Evolutionary conservation across 1,140 invertebrate species (phyloP), one percentile per base, ranked within the genome.

Genomic region (Teleopsis dalmanni): DNA sequence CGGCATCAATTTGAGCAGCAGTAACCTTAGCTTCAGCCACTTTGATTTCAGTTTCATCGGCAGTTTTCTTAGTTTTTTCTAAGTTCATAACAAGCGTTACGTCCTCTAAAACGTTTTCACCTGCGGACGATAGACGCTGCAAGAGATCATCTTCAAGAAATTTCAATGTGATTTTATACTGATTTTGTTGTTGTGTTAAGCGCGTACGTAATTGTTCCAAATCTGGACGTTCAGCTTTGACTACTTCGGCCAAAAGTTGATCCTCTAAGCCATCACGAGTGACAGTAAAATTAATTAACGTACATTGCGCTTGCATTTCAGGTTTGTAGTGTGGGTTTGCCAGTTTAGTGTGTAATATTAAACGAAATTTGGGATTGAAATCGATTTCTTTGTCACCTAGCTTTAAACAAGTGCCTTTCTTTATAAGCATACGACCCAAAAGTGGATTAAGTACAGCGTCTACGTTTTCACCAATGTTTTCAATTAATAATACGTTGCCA

Each of bases 241-340:
- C 93, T 9, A 96, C 92, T 73, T 91, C 91, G 13, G 89, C 92
- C 21, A 97, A 73, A 5, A 98, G 67, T 71, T 97, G 93, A 66
- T 96, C 93, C 71, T 97, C 93, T 5, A 97, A 74, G 36, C 88
- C 91, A 71, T 93, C 88, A 57, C 81, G 80, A 0, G 93, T 97
- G 0, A 98, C 93, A 23, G 92, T 95, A 62, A 95, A 96, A 69
- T 95, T 95, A 43, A 96, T 95, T 4, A 96, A 74, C 3, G 92
- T 95, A 14, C 89, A 90, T 72, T 96, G 92, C 1, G 93, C 93
- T 72, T 97, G 93, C 81, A 96, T 90, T 74, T 97, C 93, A 1
- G 92, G 92, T 64, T 94, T 92, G 62, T 95, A 97, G 72, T 95
- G 92, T 5, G 92, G 93, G 75, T 95, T 96, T 1, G 87, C 91